These are phyloP conservation scores for Eupithecia abbreviata DNA, from an alignment of 2,888 invertebrate species.

Conservation along the genomic window DNA sequence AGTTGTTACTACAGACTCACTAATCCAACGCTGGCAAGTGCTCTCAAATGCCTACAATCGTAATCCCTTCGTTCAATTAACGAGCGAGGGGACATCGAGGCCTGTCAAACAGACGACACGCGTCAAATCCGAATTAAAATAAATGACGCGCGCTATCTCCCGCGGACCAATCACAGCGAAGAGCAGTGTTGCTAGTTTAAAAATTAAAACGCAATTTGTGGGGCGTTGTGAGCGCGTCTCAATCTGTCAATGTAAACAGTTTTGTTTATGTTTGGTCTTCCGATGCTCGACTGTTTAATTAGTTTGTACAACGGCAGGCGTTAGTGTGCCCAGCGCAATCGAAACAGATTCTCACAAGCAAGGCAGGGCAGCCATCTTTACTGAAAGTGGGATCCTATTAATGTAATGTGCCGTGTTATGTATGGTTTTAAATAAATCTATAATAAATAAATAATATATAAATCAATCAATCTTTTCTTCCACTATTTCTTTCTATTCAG, in stretches of 20 bases:
- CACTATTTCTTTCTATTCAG: neutral
- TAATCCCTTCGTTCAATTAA: slow-evolving; percentile 50
- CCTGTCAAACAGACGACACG: slow-evolving; percentile 55
- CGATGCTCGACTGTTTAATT: slow-evolving; percentile 48
- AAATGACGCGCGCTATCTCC: slow-evolving; percentile 76
- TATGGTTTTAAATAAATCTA: too few species aligned
- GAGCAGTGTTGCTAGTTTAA: slow-evolving; percentile 75
- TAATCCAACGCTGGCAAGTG: slow-evolving; percentile 25
- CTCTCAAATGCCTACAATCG: slow-evolving; percentile 32
- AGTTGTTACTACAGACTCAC: slow-evolving; percentile 13
- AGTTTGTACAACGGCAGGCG: slow-evolving; percentile 42
- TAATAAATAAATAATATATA: too few species aligned
- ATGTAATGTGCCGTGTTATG: too few species aligned
- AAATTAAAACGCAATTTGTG: slow-evolving; percentile 78
- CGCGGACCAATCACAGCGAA: slow-evolving; percentile 62
- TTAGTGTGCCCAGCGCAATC: slow-evolving; percentile 18
- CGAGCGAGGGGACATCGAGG: slow-evolving; percentile 42
- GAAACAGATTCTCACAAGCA: neutral
- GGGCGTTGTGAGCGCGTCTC: slow-evolving; percentile 62
- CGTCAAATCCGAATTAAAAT: slow-evolving; percentile 75
- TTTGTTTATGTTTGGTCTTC: slow-evolving; percentile 71
- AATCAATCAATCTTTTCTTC: too few species aligned
- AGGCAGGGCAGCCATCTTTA: neutral
- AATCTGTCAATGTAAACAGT: slow-evolving; percentile 76
- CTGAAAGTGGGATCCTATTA: neutral